A percentile compares a stretch with the other conserved stretches of the same genome.
phyloP scores from a whole-genome alignment of 2,888 invertebrate species.

The Prenolepis imparis region DNA sequence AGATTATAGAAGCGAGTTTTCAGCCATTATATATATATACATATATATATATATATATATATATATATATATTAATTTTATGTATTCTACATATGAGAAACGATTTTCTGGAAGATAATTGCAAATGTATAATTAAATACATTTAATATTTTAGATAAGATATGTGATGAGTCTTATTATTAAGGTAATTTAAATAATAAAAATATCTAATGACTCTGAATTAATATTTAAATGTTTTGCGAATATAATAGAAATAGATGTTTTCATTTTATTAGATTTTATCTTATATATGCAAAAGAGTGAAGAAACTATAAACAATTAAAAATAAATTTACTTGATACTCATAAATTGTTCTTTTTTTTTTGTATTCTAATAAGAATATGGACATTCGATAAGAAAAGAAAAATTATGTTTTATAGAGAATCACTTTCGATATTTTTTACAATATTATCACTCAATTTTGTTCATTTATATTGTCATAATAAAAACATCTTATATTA shows the following conservation, averaged over 20 bases:
- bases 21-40: background rate
- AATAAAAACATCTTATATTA: too few species aligned
- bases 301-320: background rate
- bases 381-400: too few species aligned
- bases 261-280: too few species aligned
- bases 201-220: background rate
- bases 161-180: background rate
- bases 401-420: too few species aligned
- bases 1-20: background rate
- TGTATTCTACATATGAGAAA: background rate
- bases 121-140: background rate
- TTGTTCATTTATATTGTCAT: too few species aligned
- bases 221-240: background rate
- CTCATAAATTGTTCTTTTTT: background rate
- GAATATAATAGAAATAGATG: background rate
- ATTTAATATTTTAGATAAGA: background rate
- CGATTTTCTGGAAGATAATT: background rate
- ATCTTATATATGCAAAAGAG: background rate
- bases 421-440: too few species aligned
- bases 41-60: too few species aligned
- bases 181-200: background rate
- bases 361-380: too few species aligned
- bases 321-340: background rate
- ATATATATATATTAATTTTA: background rate
- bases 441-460: too few species aligned